Base-by-base conservation (phyloP, 2,888 invertebrate species). In the Sarcophaga rosellei region DNA sequence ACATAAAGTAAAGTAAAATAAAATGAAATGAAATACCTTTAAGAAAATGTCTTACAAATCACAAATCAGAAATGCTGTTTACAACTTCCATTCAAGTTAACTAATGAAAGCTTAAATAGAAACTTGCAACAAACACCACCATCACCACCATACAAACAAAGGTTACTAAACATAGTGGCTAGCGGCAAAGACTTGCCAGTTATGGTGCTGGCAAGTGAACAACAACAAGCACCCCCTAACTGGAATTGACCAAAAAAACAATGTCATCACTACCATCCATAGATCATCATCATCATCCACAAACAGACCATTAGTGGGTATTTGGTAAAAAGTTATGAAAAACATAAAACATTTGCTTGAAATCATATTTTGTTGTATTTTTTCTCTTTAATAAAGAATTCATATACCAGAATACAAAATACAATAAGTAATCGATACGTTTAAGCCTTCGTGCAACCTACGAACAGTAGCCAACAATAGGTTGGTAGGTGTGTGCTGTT, bases 221-320 rank as follows among this genome's bases (percentile, higher is more conserved):
- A 66, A 77, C 65, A 82, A 53, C 63, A 44, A 45, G 74, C 84
- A 76, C 84, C 84, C 84, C 79, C 84, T 44, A 84, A 80, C 75
- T 80, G 65, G 75, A 69, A 75, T 65, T 80, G 72, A 62, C 82
- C 82, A 82, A 82, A 84, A 82, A 84, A 75, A 84, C 70, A 80
- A 84, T 75, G 53, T 70, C 84, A 80, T 84, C 79, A 35, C 35
- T 35, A 35, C 35, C 35, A 35, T 1, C 8, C 35, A 35, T 10
- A 35, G 35, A 35, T 35, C 35, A 35, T 25, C 25, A 25, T 4
- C 25, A 25, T 35, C 35, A 35, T 35, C 35, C 35, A 35, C 65
- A 84, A 70, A 84, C 11, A 53, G 53, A 17, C 53, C 53, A 53
- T 53, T 53, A 15, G 4, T 4, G 17, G 4, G 17, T 15, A 17